Percentiles rank a stretch among this genome's conserved stretches.
Evolutionary conservation across 2,113 vertebrate species (phyloP).

Genomic region (Pavo muticus): DNA sequence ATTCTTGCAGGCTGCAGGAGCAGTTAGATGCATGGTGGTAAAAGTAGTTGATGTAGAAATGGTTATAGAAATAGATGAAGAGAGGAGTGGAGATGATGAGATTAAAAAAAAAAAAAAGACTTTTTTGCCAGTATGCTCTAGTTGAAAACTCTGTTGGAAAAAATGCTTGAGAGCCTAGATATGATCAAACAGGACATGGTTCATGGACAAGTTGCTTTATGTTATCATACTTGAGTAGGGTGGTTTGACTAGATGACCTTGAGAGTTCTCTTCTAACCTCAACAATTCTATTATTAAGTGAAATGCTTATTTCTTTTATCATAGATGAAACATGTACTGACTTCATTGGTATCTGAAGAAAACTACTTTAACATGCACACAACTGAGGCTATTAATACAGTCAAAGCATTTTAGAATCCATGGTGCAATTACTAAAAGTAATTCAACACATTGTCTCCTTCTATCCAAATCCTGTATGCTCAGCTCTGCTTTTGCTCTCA

Average conservation of each 20-base stretch:
- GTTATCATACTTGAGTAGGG: not conserved
- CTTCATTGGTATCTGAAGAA: not conserved
- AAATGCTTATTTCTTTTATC: not conserved
- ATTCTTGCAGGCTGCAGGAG: not conserved
- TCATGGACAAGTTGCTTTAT: not conserved
- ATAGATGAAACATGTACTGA: not conserved
- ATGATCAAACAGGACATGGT: not conserved
- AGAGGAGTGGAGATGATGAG: not conserved
- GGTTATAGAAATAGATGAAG: not conserved
- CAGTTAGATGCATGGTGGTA: not conserved
- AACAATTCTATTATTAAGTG: not conserved
- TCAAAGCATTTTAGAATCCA: not conserved
- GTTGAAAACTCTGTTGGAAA: not conserved
- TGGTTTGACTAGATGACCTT: not conserved
- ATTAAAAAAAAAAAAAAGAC: not conserved
- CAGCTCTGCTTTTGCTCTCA: not conserved
- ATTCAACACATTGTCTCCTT: not conserved
- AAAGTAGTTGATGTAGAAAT: not conserved
- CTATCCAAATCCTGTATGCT: not conserved
- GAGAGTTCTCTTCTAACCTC: not conserved
- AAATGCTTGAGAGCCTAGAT: not conserved
- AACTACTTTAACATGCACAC: not conserved
- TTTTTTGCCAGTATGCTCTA: not conserved
- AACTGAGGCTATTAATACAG: not conserved
- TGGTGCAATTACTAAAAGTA: not conserved